Evolutionary conservation across 37 sponge, comb jelly and placozoan genomes (phyloP), one percentile per base, ranked within the genome.

Genomic region (Amphimedon queenslandica): DNA sequence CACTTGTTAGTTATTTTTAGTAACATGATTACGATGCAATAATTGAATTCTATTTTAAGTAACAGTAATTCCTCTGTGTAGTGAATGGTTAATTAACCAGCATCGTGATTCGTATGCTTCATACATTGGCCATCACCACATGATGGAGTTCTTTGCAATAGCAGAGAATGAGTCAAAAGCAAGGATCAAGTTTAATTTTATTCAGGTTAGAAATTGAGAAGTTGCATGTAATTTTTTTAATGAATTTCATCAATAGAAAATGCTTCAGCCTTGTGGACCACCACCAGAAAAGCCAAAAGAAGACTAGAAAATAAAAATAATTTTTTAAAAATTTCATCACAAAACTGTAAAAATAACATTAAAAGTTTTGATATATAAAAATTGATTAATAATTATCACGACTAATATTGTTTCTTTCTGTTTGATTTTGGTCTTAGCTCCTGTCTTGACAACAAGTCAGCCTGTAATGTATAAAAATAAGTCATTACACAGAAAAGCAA

Each of bases 231-330:
- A 18, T 58, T 65, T 24, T 13, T 37, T 36, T 42, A 51, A 33
- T 57, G 21, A 43, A 35, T 41, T 55, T 74, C 32, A 60, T 72
- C 72, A 20, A 29, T 66, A 99, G 89, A 99, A 95, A 80, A 95
- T 99, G 96, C 78, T 99, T 32, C 96, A 95, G 60, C 99, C 99
- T 10, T 99, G 99, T 80, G 99, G 99, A 33, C 82, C 86, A n/a
- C 99, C 99, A 11, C 96, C 91, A 30, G 96, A 89, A 67, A 95
- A 93, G 58, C 81, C 75, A 16, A 96, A 99, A 63, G 93, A 92
- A 28, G 74, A 85, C 41, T 73, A 57, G n/a, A n/a, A n/a, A n/a
- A n/a, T n/a, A n/a, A n/a, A n/a, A n/a, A n/a, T n/a, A n/a, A n/a
- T n/a, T n/a, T n/a, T n/a, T n/a, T n/a, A n/a, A n/a, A n/a, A n/a